Conservation (phyloP, 2,888 invertebrate genomes). For the Melipona beecheii region DNA sequence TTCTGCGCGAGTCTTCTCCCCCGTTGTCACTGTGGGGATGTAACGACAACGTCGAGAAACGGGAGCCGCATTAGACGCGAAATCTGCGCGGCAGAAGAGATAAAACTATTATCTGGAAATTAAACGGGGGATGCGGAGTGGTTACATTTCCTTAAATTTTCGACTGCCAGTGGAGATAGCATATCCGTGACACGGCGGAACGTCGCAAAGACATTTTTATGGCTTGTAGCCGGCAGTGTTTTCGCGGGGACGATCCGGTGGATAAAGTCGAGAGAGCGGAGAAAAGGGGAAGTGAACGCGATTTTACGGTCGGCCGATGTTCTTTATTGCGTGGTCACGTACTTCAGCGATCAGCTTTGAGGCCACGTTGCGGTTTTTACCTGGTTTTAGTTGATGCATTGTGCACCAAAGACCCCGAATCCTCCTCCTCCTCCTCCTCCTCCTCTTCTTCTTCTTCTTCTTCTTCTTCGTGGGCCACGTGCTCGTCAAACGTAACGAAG, state of each 20-base stretch:
- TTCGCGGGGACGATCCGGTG: conserved; percentile 32
- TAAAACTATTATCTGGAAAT: conserved; percentile 26
- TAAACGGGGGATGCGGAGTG: not conserved
- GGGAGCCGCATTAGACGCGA: not conserved
- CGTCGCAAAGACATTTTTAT: conserved; percentile 31
- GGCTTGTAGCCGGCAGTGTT: conserved; percentile 23
- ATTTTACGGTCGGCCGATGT: conserved; percentile 61
- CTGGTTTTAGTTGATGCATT: conserved; percentile 44
- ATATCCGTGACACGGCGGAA: conserved; percentile 25
- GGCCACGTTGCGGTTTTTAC: conserved; percentile 44
- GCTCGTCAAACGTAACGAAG: conserved; percentile 4
- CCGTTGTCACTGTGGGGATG: no score
- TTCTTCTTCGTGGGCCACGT: not conserved
- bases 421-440: not conserved
- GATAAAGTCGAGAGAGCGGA: conserved; percentile 42
- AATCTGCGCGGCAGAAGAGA: not conserved
- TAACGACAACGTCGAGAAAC: no score
- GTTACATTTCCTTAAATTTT: conserved; percentile 33
- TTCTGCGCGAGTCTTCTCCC: no score
- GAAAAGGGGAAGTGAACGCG: conserved; percentile 32
- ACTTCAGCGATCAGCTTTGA: conserved; percentile 60
- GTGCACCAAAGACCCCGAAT: not conserved
- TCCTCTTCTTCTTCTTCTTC: not conserved
- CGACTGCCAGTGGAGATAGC: conserved; percentile 4
- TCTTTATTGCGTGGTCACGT: conserved; percentile 68